Percentiles rank a stretch among this genome's conserved stretches.
Evolutionary conservation across 2,888 invertebrate species (phyloP).

Genomic region (Spilosoma lubricipeda): DNA sequence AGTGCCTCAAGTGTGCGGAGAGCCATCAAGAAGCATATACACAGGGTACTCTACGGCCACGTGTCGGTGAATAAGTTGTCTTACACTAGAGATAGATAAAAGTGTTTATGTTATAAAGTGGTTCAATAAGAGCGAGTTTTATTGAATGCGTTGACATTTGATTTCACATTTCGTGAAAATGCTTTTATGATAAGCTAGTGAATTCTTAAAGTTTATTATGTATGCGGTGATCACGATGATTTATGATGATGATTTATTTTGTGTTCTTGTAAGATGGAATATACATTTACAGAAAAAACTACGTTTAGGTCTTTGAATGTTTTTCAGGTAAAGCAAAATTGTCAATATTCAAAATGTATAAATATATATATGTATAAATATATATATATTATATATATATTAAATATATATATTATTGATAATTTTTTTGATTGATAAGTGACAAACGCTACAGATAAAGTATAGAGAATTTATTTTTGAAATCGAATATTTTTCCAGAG

Average conservation of each 20-base stretch:
- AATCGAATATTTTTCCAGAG: neutral
- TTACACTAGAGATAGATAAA: conserved; percentile 39
- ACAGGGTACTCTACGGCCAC: conserved; percentile 10
- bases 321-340: neutral
- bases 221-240: too few species aligned
- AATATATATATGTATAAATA: too few species aligned
- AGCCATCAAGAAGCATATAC: conserved; percentile 48
- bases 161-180: conserved; percentile 32
- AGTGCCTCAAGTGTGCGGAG: conserved; percentile 68
- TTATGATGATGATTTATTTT: neutral
- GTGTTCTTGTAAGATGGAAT: neutral
- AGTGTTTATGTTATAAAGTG: conserved; percentile 57
- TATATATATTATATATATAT: too few species aligned
- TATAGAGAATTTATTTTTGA: neutral
- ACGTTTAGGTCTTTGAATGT: neutral
- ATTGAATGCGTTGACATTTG: conserved; percentile 39
- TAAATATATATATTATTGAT: too few species aligned
- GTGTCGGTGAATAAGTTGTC: conserved; percentile 62
- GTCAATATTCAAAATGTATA: too few species aligned
- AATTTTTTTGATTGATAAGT: neutral
- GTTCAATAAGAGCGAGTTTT: conserved; percentile 45
- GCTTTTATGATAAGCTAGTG: conserved; percentile 22
- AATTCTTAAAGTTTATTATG: neutral
- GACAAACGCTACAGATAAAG: neutral
- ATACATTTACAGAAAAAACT: neutral